Percentiles rank a stretch among this genome's conserved stretches.
phyloP scores from a whole-genome alignment of 2,888 invertebrate species.

The Petrophora chlorosata region DNA sequence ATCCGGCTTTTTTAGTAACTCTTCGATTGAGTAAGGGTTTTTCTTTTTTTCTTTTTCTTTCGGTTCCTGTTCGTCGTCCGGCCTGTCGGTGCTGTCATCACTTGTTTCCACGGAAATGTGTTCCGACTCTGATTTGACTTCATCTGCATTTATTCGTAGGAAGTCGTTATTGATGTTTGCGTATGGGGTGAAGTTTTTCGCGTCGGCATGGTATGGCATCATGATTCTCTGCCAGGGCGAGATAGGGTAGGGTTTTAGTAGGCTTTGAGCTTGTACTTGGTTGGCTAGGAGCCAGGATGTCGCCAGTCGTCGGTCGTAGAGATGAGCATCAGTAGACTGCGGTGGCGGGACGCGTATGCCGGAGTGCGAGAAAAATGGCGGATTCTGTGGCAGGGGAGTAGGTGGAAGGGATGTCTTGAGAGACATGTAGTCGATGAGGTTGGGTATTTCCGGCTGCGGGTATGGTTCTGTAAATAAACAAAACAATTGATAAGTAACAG shows the following conservation, averaged over 20 bases:
- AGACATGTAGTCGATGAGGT: constrained; percentile 76
- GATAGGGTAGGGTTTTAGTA: constrained; percentile 78
- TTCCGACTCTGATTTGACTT: constrained; percentile 74
- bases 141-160: constrained; percentile 67
- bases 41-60: constrained; percentile 85
- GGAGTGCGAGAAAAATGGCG: constrained; percentile 73
- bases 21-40: constrained; percentile 95
- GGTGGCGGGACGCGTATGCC: constrained; percentile 71
- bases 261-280: constrained; percentile 75
- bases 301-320: constrained; percentile 78
- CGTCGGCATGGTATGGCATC: constrained; percentile 75
- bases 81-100: constrained; percentile 84
- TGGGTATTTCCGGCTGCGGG: constrained; percentile 65
- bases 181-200: constrained; percentile 70
- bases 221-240: constrained; percentile 85
- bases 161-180: constrained; percentile 68
- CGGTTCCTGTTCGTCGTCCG: constrained; percentile 70
- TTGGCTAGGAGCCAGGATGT: constrained; percentile 83
- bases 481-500: not conserved
- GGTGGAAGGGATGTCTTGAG: constrained; percentile 64
- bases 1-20: constrained; percentile 91
- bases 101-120: constrained; percentile 83
- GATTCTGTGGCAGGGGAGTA: constrained; percentile 56
- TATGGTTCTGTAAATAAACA: constrained; percentile 69
- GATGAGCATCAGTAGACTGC: constrained; percentile 59